Base-by-base conservation (phyloP, 1,140 invertebrate genomes). In the Eurytemora carolleeae region DNA sequence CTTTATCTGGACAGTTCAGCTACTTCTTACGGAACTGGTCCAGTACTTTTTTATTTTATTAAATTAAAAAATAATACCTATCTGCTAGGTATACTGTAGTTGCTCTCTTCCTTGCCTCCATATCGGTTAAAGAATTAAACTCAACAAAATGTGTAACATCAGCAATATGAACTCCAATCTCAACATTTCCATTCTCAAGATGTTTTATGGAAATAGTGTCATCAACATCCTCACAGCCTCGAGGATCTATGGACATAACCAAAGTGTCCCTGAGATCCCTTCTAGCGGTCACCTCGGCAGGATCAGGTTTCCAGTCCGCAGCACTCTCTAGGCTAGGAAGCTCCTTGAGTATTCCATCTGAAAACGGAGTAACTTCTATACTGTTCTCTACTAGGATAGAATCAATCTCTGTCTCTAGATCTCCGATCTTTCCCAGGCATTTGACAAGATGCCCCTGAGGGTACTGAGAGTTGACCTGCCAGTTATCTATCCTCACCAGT, bases 111-210 rank as follows among this genome's bases (percentile, higher is more conserved):
- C 67, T 57, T n/a, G 76, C 76, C 62, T 71, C 69, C 44, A 66
- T 63, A 62, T 77, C 76, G 24, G 75, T 65, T 12, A 65, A 58
- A 1, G 71, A 71, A n/a, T 66, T 63, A 31, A 72, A 69, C 19
- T 67, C 53, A 2, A 77, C 65, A 67, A 76, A 76, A 66, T 69
- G 71, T 44, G 70, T 74, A 1, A 77, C 76, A 71, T 77, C 76
- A 60, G 76, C 75, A 61, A 77, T 77, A 63, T 77, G 76, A 3
- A 77, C 75, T 3, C 76, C 76, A 15, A 77, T 66, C 64, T 76
- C 65, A 22, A 66, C 26, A 23, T 63, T 58, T 65, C 71, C 73
- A 66, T 72, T 66, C 3, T 65, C 66, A 1, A 74, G 62, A 20
- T 68, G 59, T 61, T 73, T 71, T 61, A 67, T 44, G 31, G 74